Conservation (phyloP, 1,140 invertebrate genomes). For the Brachionus rubens region DNA sequence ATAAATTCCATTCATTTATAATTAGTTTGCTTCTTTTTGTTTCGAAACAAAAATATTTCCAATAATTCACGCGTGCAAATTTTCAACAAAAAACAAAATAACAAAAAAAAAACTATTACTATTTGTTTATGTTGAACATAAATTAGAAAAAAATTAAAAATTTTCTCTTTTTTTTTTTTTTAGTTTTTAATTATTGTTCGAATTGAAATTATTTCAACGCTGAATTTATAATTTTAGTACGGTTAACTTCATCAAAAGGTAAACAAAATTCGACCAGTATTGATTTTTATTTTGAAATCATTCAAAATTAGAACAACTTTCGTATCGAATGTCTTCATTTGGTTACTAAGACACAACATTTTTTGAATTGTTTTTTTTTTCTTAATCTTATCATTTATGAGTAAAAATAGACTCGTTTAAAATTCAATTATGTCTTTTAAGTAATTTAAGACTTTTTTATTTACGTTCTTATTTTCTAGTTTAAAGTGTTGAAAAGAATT, state of each 20-base stretch:
- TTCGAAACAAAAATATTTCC: neutral
- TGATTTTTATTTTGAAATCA: neutral
- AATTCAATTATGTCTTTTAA: no score
- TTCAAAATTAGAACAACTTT: neutral
- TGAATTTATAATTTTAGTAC: constrained; percentile 25
- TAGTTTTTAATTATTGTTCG: neutral
- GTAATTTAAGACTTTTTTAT: no score
- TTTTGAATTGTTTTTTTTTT: no score
- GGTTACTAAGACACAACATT: no score
- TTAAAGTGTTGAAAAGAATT: no score
- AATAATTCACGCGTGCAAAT: constrained; percentile 30
- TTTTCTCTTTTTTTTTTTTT: no score
- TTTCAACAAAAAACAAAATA: neutral
- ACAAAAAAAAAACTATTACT: neutral
- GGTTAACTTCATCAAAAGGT: neutral
- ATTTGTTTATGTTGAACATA: constrained; percentile 26
- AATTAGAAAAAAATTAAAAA: no score
- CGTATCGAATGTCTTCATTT: no score
- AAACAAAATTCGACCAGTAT: constrained; percentile 13
- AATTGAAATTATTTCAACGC: constrained; percentile 9
- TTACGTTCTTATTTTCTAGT: no score
- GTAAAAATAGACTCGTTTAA: no score
- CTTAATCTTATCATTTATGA: no score
- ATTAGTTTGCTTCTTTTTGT: neutral
- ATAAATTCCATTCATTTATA: no score